Conservation (phyloP, 92 coral and sea anemone species). For the Galaxea fascicularis region DNA sequence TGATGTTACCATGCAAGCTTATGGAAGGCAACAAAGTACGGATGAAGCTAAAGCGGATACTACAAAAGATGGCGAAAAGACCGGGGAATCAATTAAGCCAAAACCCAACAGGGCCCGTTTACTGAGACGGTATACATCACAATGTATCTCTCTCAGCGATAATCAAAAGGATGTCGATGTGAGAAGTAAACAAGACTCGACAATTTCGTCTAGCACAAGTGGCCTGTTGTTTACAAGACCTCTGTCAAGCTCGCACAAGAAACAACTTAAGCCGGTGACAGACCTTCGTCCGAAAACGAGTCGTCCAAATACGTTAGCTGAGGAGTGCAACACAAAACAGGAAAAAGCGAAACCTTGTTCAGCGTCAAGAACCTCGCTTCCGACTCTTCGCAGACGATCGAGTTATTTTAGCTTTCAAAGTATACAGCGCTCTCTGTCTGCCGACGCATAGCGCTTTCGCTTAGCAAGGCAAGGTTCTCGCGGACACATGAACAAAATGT, state of each 20-base stretch:
- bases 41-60: background rate
- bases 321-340: background rate
- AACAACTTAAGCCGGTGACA: background rate
- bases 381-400: conserved; percentile 13
- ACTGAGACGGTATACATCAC: conserved; percentile 27
- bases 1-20: background rate
- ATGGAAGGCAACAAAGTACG: background rate
- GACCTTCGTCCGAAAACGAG: conserved; percentile 17
- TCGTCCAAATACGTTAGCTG: background rate
- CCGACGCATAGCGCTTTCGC: background rate
- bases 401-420: conserved; percentile 34
- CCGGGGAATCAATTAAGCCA: background rate
- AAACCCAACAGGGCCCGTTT: conserved; percentile 1
- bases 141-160: conserved; percentile 1
- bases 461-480: conserved; percentile 7
- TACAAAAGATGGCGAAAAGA: background rate
- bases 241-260: conserved; percentile 23
- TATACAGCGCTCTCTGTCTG: conserved; percentile 9
- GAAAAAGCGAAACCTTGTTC: background rate
- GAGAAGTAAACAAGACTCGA: conserved; percentile 20
- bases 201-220: conserved; percentile 36
- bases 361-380: background rate
- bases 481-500: background rate
- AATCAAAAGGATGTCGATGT: background rate
- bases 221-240: conserved; percentile 31